These are phyloP conservation scores for Mechanitis messenoides DNA, from an alignment of 2,888 invertebrate species.

Conservation along the genomic window DNA sequence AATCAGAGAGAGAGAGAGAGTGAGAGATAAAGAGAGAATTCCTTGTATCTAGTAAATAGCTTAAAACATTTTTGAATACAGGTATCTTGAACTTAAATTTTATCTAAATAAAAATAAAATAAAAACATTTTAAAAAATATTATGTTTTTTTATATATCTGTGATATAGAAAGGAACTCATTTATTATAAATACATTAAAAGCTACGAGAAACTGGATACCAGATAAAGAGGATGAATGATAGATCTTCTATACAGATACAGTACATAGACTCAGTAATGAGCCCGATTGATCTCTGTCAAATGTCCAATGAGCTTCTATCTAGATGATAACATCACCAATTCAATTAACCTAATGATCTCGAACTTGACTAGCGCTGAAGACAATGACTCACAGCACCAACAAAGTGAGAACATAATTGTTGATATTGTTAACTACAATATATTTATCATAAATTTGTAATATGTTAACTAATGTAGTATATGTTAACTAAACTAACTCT, in stretches of 20 bases:
- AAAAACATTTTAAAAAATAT: too few species aligned
- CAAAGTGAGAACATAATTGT: conserved; percentile 4
- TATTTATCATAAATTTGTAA: neutral
- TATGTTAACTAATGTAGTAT: neutral
- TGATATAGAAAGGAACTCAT: neutral
- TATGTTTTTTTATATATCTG: too few species aligned
- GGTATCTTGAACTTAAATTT: too few species aligned
- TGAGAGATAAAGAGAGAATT: too few species aligned
- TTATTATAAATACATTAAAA: conserved; percentile 9
- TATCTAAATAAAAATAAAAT: too few species aligned
- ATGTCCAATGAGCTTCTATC: conserved; percentile 60
- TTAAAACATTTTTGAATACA: too few species aligned
- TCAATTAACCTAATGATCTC: conserved; percentile 63
- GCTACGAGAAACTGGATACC: conserved; percentile 25
- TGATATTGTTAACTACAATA: neutral
- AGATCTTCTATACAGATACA: conserved; percentile 32
- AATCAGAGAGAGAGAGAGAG: too few species aligned
- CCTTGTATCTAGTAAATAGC: too few species aligned
- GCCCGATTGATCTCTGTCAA: conserved; percentile 59
- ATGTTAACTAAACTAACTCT: too few species aligned
- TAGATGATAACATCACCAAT: conserved; percentile 54
- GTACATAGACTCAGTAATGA: conserved; percentile 45
- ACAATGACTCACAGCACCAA: conserved; percentile 2
- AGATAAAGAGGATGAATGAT: conserved; percentile 23
- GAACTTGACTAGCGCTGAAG: conserved; percentile 8